Evolutionary conservation across 2,888 invertebrate species (phyloP), one percentile per base, ranked within the genome.

Genomic region (Hipparchia sbordonii): DNA sequence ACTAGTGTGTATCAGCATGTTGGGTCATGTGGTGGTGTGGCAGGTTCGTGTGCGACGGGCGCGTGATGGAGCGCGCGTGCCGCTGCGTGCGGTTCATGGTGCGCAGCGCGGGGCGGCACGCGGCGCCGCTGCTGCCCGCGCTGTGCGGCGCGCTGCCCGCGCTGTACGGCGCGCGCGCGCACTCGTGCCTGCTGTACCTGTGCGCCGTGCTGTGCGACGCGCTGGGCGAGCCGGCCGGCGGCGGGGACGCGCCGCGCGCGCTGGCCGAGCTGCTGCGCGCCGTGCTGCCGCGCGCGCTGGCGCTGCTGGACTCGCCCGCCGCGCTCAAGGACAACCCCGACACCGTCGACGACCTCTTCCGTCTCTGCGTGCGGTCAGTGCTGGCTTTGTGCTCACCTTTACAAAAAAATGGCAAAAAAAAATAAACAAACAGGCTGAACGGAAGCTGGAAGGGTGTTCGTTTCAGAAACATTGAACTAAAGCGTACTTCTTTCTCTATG

Each of bases 321-420:
- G 98, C 98, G 0, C 93, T 99, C 62, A 94, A 96, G 74, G 97
- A 98, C 87, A 97, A 99, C 93, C 99, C 99, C 0, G 99, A 99
- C 84, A 99, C 99, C 0, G 98, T 99, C 0, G 99, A 99, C 85
- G 99, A 99, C 86, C 96, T 99, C 78, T 99, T 99, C 90, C 94
- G 98, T 67, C 93, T 98, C 54, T 97, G 97, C 81, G 95, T 96
- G 67, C 94, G 97, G 90, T 90, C 3, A 74, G 77, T 10, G 33
- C 23, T 1, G 0, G 9, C 59, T 9, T 0, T 8, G 2, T 12
- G 4, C 56, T 2, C 5, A 7, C 13, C 5, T 6, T 2, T 5
- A 23, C 23, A 23, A 23, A 23, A 23, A 23, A 23, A 23, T 23
- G 23, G 23, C 23, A 23, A 23, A 23, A n/a, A n/a, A n/a, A n/a